Conservation (phyloP, 2,797 vertebrate genomes). For the Zenarchopterus dispar region DNA sequence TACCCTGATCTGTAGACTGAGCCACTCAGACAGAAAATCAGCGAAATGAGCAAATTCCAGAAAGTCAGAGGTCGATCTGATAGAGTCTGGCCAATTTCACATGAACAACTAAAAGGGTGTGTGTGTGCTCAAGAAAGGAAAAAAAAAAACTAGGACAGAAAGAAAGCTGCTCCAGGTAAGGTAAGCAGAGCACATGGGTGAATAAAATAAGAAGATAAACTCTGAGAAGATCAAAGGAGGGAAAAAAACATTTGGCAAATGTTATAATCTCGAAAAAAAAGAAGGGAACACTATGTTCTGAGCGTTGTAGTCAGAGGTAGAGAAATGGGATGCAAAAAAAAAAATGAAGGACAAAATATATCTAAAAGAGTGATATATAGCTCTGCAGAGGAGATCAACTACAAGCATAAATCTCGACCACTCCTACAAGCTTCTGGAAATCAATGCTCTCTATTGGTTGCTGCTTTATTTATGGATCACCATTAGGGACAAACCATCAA, state of each 20-base stretch:
- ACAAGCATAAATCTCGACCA: conserved; percentile 70
- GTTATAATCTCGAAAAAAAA: conserved; percentile 16
- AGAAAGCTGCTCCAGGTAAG: conserved; percentile 36
- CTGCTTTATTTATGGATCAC: conserved; percentile 74
- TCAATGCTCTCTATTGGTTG: conserved; percentile 72
- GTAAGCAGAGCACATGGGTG: conserved; percentile 35
- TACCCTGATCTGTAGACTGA: conserved; percentile 14
- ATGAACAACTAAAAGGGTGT: no score
- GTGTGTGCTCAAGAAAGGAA: conserved; percentile 13
- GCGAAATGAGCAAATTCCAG: conserved; percentile 53
- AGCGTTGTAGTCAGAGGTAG: conserved; percentile 15
- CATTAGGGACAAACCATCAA: conserved; percentile 69
- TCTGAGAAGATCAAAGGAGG: conserved; percentile 42
- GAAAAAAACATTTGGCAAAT: conserved; percentile 36
- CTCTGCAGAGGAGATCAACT: conserved; percentile 48
- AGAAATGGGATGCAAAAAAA: conserved; percentile 33
- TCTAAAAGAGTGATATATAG: conserved; percentile 68
- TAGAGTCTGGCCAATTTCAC: conserved; percentile 28
- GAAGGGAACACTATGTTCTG: conserved; percentile 40
- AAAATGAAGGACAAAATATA: conserved; percentile 58
- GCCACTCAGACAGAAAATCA: conserved; percentile 48
- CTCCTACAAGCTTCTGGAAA: conserved; percentile 69
- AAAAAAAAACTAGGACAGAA: conserved; percentile 4
- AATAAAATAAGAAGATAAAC: conserved; percentile 44
- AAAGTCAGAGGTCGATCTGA: conserved; percentile 33